These are phyloP conservation scores for Glyptemys insculpta DNA, from an alignment of 2,797 vertebrate species.

Conservation along the genomic window DNA sequence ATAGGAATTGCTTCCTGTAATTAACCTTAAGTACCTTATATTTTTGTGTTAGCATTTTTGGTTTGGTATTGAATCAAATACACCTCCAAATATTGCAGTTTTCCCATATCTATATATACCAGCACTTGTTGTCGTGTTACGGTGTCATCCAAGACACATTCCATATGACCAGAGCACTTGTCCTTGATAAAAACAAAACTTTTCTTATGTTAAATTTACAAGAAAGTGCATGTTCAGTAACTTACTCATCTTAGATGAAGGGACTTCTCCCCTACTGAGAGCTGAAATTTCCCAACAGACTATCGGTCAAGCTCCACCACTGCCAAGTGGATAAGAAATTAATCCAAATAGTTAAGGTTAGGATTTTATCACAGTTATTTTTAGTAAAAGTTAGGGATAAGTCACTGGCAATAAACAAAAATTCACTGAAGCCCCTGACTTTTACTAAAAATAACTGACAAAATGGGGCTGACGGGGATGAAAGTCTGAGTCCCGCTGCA, in stretches of 20 bases:
- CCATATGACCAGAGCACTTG: background rate
- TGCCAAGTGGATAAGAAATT: fast-evolving
- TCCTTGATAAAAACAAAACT: background rate
- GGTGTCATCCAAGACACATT: background rate
- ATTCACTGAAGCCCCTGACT: too few relatives aligned
- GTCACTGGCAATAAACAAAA: too few relatives aligned
- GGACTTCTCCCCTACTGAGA: background rate
- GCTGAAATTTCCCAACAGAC: background rate
- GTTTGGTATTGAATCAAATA: background rate
- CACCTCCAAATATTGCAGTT: background rate
- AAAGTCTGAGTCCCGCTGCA: too few relatives aligned
- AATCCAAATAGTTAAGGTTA: background rate
- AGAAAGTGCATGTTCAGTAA: background rate
- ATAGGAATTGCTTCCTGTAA: background rate
- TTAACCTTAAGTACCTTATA: background rate
- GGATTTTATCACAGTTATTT: too few relatives aligned
- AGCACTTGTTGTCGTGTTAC: background rate
- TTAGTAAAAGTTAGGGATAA: too few relatives aligned
- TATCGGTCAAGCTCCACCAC: fast-evolving
- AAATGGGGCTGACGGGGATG: too few relatives aligned
- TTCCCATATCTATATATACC: background rate
- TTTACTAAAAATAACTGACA: too few relatives aligned
- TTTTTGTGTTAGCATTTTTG: background rate
- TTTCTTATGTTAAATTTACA: background rate
- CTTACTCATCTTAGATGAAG: background rate